Evolutionary conservation across 2,888 invertebrate genomes (phyloP).

Genomic region (Hybos culiciformis): DNA sequence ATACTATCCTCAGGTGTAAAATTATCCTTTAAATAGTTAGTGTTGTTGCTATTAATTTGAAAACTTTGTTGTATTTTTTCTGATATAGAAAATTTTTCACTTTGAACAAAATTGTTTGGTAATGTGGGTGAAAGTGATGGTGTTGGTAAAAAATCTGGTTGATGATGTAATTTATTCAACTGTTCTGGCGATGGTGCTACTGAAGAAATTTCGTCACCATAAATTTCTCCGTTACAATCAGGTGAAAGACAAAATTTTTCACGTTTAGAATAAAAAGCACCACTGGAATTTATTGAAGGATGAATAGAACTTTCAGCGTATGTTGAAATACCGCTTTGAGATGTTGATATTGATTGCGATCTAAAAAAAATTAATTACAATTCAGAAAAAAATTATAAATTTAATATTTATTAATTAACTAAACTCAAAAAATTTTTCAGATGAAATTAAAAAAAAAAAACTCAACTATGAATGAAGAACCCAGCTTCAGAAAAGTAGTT

Average conservation of each 20-base stretch:
- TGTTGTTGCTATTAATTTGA: background rate
- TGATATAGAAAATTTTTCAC: background rate
- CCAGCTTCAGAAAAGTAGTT: no score
- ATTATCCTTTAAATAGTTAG: background rate
- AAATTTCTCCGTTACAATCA: conserved; percentile 21
- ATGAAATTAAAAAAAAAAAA: no score
- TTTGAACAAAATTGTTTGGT: conserved; percentile 22
- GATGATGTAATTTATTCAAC: conserved; percentile 11
- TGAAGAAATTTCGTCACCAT: no score
- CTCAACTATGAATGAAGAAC: no score
- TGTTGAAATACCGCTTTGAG: conserved; percentile 34
- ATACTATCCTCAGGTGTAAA: background rate
- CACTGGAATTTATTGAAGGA: conserved; percentile 33
- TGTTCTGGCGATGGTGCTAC: conserved; percentile 9
- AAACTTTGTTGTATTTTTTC: background rate
- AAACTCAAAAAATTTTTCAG: no score
- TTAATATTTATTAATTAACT: no score
- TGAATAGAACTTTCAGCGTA: conserved; percentile 34
- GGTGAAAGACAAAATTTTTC: conserved; percentile 34
- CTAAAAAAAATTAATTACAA: conserved; percentile 20
- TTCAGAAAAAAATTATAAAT: no score
- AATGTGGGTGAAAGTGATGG: conserved; percentile 16
- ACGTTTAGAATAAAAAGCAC: conserved; percentile 34
- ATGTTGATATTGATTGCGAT: conserved; percentile 29
- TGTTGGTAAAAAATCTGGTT: conserved; percentile 10